A percentile compares a stretch with the other conserved stretches of the same genome.
Conservation (phyloP, 2,113 vertebrate genomes). For the Siniperca knerii region DNA sequence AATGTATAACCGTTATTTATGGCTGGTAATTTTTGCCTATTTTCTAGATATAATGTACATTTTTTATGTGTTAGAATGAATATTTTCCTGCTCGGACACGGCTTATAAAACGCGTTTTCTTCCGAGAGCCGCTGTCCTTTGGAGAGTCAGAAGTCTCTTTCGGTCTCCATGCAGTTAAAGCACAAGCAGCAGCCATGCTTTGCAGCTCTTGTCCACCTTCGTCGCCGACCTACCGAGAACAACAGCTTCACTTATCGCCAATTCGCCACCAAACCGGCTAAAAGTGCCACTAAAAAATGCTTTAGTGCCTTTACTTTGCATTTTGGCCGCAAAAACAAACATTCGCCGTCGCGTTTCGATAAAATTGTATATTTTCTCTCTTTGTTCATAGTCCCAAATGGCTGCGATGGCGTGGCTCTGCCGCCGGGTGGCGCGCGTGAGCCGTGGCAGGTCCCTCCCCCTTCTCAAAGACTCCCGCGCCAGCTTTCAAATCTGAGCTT, state of each 20-base stretch:
- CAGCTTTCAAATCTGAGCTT: constrained; percentile 82
- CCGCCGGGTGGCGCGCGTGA: constrained; percentile 77
- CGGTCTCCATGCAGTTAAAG: constrained; percentile 87
- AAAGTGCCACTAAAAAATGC: constrained; percentile 74
- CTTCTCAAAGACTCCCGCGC: constrained; percentile 81
- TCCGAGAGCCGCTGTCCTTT: constrained; percentile 77
- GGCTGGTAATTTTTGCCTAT: constrained; percentile 56
- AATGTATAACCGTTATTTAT: constrained; percentile 42
- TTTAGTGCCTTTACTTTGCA: constrained; percentile 64
- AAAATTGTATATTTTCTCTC: constrained; percentile 85
- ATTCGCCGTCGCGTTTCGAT: constrained; percentile 71
- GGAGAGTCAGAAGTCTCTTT: constrained; percentile 84
- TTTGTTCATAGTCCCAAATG: constrained; percentile 88
- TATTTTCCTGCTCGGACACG: constrained; percentile 67
- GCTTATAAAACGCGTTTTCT: constrained; percentile 57
- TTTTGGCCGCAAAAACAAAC: constrained; percentile 70
- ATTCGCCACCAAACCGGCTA: constrained; percentile 53
- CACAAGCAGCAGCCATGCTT: constrained; percentile 89
- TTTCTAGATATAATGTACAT: constrained; percentile 71
- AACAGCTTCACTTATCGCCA: constrained; percentile 77
- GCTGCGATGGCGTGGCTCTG: constrained; percentile 75
- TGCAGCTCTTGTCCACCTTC: constrained; percentile 85
- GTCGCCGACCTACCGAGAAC: constrained; percentile 82
- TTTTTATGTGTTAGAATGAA: constrained; percentile 73
- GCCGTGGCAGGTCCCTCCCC: constrained; percentile 78